Conservation (phyloP, 1,140 invertebrate species). For the Drosophila nasuta region DNA sequence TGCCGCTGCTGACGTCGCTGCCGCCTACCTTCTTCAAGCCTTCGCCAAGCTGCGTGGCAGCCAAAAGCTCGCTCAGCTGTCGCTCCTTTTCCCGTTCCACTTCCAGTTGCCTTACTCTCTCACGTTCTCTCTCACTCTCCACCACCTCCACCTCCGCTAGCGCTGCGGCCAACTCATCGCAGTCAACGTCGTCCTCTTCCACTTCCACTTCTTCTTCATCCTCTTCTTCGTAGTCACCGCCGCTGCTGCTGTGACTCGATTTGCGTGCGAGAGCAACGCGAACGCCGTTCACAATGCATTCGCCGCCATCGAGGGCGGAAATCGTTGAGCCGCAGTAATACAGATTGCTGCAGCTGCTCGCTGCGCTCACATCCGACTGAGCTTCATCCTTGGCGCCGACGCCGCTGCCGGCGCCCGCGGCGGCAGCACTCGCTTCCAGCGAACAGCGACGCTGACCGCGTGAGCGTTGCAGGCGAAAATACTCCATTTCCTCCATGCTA, state of each 20-base stretch:
- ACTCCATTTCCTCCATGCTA: constrained; percentile 88
- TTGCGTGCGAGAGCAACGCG: constrained; percentile 86
- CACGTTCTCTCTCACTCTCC: constrained; percentile 10
- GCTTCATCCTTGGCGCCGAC: constrained; percentile 67
- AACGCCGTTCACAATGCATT: constrained; percentile 85
- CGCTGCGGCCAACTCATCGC: constrained; percentile 11
- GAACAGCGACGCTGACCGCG: constrained; percentile 79
- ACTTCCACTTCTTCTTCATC: constrained; percentile 41
- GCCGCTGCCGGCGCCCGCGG: constrained; percentile 31
- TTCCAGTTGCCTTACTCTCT: constrained; percentile 12
- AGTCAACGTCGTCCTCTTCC: constrained; percentile 6
- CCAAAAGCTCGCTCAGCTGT: constrained; percentile 68
- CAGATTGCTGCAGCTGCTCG: constrained; percentile 88
- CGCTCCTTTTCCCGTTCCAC: constrained; percentile 38
- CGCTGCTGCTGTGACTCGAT: constrained; percentile 86
- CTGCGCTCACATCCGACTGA: constrained; percentile 87
- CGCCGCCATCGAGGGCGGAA: constrained; percentile 86
- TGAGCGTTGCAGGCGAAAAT: constrained; percentile 86
- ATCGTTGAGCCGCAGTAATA: constrained; percentile 86
- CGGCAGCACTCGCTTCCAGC: constrained; percentile 66
- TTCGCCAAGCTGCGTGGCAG: constrained; percentile 65
- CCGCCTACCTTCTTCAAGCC: constrained; percentile 74
- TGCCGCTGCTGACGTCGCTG: constrained; percentile 8
- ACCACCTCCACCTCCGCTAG: constrained; percentile 16
- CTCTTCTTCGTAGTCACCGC: constrained; percentile 89